Percentiles rank a stretch among this genome's conserved stretches.
Evolutionary conservation across 2,797 vertebrate genomes (phyloP).

Genomic region (Falco berigora): DNA sequence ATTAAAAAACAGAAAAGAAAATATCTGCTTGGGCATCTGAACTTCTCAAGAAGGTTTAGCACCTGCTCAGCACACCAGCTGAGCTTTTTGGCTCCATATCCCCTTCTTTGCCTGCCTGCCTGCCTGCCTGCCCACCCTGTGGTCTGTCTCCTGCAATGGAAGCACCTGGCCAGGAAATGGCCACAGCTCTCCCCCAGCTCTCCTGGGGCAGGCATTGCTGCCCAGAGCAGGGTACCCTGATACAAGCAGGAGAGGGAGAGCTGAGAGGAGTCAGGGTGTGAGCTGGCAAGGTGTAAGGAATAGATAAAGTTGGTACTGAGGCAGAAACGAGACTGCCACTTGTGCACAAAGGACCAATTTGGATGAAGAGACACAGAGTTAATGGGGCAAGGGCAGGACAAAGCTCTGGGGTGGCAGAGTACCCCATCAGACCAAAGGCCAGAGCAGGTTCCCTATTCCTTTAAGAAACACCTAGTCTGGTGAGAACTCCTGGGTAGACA

Average conservation of each 20-base stretch:
- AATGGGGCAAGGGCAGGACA: not conserved
- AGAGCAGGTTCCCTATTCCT: not conserved
- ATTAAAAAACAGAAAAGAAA: not conserved
- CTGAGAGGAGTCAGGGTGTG: not conserved
- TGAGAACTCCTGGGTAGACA: not conserved
- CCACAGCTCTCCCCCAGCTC: rapidly evolving
- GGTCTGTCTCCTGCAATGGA: not conserved
- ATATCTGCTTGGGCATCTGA: not conserved
- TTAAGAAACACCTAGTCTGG: not conserved
- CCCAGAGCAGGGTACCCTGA: not conserved
- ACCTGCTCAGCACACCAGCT: not conserved
- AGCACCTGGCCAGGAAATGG: not conserved
- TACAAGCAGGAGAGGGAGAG: not conserved
- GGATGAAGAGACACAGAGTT: not conserved
- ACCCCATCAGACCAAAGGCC: not conserved
- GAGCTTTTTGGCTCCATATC: not conserved
- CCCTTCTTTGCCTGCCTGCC: not conserved
- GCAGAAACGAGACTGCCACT: not conserved
- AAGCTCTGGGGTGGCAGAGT: not conserved
- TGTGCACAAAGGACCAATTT: rapidly evolving
- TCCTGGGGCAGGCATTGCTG: not conserved
- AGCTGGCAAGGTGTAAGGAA: not conserved
- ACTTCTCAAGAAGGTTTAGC: not conserved
- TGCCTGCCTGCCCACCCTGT: too few species aligned
- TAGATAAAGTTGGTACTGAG: not conserved